A percentile compares a stretch with the other conserved stretches of the same genome.
Evolutionary conservation across 2,113 vertebrate genomes (phyloP).

Genomic region (Amphiprion percula): DNA sequence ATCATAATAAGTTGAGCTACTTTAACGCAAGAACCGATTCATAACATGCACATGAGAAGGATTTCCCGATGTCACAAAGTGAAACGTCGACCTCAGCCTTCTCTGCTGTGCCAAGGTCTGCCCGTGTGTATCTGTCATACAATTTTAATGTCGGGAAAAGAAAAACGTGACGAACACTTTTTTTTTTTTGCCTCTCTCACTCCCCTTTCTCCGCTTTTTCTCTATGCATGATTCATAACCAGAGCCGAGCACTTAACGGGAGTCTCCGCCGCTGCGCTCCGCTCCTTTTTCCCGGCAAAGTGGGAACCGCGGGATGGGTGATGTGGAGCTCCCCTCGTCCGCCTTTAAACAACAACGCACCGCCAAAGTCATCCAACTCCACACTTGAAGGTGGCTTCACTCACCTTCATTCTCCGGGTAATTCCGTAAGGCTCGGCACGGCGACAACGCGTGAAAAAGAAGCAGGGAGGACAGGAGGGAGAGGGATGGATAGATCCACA

Average conservation of each 20-base stretch:
- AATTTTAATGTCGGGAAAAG: slow-evolving; percentile 77
- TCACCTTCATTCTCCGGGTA: slow-evolving; percentile 89
- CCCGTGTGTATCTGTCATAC: slow-evolving; percentile 60
- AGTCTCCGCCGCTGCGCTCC: slow-evolving; percentile 36
- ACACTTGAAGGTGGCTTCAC: slow-evolving; percentile 32
- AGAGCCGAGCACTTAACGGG: slow-evolving; percentile 66
- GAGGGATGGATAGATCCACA: slow-evolving; percentile 85
- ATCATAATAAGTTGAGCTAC: slow-evolving; percentile 65
- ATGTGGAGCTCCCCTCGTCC: slow-evolving; percentile 30
- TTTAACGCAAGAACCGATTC: slow-evolving; percentile 30
- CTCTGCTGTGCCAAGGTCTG: slow-evolving; percentile 18
- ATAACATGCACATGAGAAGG: slow-evolving; percentile 1
- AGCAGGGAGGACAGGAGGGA: slow-evolving; percentile 67
- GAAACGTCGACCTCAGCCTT: slow-evolving; percentile 30
- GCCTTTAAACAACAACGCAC: slow-evolving; percentile 23
- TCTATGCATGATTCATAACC: slow-evolving; percentile 78
- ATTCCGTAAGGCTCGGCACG: slow-evolving; percentile 81
- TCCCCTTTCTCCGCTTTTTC: slow-evolving; percentile 36
- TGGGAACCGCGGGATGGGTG: slow-evolving; percentile 36
- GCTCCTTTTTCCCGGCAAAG: slow-evolving; percentile 39
- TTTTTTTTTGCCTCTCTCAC: slow-evolving; percentile 1
- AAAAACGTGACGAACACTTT: slow-evolving; percentile 74
- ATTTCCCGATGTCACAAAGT: slow-evolving; percentile 52
- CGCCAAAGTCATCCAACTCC: slow-evolving; percentile 23
- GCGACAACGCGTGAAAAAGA: slow-evolving; percentile 70